Conservation (phyloP, 2,113 vertebrate species). For the Triplophysa dalaica region DNA sequence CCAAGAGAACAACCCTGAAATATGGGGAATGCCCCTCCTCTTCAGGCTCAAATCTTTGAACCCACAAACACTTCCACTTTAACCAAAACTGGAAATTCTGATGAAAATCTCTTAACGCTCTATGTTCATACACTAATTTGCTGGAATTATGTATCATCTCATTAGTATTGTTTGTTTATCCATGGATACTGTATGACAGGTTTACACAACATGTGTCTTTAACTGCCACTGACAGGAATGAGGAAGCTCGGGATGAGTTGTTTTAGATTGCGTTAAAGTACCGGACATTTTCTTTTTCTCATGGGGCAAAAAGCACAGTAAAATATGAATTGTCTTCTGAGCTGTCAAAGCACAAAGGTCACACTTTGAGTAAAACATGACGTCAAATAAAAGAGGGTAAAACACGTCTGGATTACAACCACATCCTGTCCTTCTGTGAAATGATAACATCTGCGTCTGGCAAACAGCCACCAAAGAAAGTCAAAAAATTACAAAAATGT, state of each 20-base stretch:
- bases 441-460: background rate
- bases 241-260: constrained; percentile 4
- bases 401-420: constrained; percentile 12
- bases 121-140: background rate
- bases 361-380: constrained; percentile 8
- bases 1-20: background rate
- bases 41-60: constrained; percentile 19
- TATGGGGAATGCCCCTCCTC: constrained; percentile 34
- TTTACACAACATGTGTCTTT: constrained; percentile 22
- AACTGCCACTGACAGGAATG: constrained; percentile 2
- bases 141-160: background rate
- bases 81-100: background rate
- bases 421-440: constrained; percentile 35
- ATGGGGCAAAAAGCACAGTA: constrained; percentile 2
- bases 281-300: background rate
- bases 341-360: background rate
- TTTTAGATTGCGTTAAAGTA: background rate
- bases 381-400: background rate
- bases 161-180: background rate
- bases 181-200: background rate
- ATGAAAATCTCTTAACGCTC: background rate
- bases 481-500: background rate
- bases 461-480: background rate
- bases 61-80: background rate
- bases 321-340: constrained; percentile 17